phyloP scores from a whole-genome alignment of 2,888 invertebrate species.

The Hydrotaea diabolus region DNA sequence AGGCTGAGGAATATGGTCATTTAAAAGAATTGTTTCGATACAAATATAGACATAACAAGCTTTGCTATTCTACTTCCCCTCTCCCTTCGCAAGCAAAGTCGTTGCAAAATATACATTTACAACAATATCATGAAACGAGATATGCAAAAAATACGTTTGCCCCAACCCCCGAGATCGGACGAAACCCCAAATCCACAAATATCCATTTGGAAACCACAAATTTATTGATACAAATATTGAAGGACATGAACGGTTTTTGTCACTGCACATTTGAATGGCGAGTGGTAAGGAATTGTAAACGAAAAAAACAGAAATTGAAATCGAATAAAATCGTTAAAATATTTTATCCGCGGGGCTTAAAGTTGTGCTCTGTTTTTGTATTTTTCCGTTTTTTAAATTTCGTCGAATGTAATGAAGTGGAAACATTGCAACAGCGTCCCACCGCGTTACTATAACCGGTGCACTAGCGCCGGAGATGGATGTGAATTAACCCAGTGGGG shows the following conservation, averaged over 20 bases:
- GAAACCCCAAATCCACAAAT: conserved; percentile 1
- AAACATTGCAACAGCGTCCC: neutral
- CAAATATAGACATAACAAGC: too few species aligned
- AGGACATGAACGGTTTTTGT: neutral
- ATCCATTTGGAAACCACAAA: neutral
- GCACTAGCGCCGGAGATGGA: neutral
- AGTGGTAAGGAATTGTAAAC: neutral
- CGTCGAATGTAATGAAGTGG: neutral
- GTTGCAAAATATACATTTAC: neutral
- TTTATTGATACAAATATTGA: conserved; percentile 11
- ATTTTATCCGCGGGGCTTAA: conserved; percentile 36
- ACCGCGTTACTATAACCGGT: neutral
- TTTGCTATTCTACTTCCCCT: too few species aligned
- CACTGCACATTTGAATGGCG: neutral
- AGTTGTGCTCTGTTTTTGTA: neutral
- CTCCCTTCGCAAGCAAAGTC: too few species aligned
- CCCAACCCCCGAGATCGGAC: neutral
- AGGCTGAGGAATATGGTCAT: too few species aligned
- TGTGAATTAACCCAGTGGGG: neutral
- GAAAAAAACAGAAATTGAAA: conserved; percentile 18
- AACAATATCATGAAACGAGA: neutral
- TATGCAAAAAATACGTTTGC: neutral
- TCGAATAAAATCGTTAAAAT: conserved; percentile 25
- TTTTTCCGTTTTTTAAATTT: neutral
- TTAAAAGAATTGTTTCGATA: too few species aligned